Conservation (phyloP, 2,888 invertebrate species). For the Blera fallax region DNA sequence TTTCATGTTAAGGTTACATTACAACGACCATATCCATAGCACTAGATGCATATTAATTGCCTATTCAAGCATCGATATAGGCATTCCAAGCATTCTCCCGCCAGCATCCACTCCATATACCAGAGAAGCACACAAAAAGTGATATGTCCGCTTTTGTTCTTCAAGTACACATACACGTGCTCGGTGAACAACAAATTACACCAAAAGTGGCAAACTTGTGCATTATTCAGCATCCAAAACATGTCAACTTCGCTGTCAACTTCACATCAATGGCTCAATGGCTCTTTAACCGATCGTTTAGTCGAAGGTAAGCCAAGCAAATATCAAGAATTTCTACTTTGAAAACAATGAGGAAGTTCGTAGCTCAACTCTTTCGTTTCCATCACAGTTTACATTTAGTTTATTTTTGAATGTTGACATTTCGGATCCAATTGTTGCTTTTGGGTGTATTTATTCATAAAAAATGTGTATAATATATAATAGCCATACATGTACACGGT, state of each 20-base stretch:
- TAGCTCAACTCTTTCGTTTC: conserved; percentile 13
- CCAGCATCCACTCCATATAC: background rate
- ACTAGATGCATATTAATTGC: conserved; percentile 6
- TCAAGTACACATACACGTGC: background rate
- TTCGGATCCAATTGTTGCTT: background rate
- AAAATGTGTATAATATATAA: background rate
- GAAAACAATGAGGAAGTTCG: conserved; percentile 4
- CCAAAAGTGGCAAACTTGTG: background rate
- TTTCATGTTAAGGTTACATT: background rate
- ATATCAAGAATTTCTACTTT: background rate
- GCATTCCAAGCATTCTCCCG: background rate
- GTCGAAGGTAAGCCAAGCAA: background rate
- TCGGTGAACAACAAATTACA: background rate
- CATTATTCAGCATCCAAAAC: background rate
- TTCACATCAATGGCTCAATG: background rate
- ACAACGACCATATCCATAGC: background rate
- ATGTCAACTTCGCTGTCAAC: background rate
- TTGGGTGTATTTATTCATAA: background rate
- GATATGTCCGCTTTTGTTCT: conserved; percentile 7
- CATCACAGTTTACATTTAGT: background rate
- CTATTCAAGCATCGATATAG: background rate
- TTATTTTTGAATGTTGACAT: background rate
- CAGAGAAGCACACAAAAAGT: background rate
- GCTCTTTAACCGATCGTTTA: background rate
- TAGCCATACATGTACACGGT: background rate